phyloP scores from a whole-genome alignment of 2,888 invertebrate genomes.

The Cataglyphis altisquamis region DNA sequence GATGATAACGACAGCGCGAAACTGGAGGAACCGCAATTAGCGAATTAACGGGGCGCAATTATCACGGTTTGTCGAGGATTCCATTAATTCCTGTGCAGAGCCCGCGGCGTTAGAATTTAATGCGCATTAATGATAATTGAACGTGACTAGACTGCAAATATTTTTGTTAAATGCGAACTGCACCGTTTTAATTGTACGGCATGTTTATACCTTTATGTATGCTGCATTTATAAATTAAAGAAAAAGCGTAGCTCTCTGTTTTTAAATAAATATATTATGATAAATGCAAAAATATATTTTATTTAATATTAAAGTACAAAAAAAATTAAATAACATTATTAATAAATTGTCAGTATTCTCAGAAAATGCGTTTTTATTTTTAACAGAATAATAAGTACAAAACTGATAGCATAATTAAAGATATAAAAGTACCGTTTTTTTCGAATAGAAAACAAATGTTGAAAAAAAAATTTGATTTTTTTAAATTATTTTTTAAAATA shows the following conservation, averaged over 20 bases:
- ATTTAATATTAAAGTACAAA: neutral
- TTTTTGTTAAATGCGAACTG: slow-evolving; percentile 23
- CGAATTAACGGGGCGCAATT: slow-evolving; percentile 50
- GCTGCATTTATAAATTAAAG: neutral
- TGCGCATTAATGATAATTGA: slow-evolving; percentile 39
- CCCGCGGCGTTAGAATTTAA: slow-evolving; percentile 25
- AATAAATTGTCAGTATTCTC: neutral
- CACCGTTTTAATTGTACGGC: neutral
- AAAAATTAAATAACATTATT: neutral
- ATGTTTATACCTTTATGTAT: neutral
- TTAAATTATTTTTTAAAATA: too few relatives aligned
- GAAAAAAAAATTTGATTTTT: too few relatives aligned
- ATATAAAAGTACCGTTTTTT: too few relatives aligned
- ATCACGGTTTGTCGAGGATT: slow-evolving; percentile 33
- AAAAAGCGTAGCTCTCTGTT: neutral
- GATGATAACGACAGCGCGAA: slow-evolving; percentile 46
- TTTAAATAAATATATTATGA: neutral
- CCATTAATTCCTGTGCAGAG: slow-evolving; percentile 32
- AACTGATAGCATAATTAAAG: too few relatives aligned
- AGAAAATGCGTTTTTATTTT: neutral
- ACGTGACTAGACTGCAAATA: slow-evolving; percentile 44
- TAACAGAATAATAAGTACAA: neutral
- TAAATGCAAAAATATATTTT: neutral
- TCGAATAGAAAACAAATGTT: too few relatives aligned
- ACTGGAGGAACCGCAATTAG: slow-evolving; percentile 61